Evolutionary conservation across 2,888 invertebrate genomes (phyloP).

Genomic region (Elysia crispata): DNA sequence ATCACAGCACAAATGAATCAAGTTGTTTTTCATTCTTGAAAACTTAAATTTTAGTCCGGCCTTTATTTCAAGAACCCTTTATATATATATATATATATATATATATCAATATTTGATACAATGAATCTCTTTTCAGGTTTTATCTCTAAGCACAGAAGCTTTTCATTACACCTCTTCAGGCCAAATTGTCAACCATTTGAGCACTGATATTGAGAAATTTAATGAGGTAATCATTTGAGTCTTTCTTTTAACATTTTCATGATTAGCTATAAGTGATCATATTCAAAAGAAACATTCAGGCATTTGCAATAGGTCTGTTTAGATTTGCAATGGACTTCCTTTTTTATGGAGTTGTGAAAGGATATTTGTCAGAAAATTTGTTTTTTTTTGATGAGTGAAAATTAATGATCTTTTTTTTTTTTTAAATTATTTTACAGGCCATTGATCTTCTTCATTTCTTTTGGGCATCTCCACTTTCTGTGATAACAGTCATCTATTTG

Average conservation of each 20-base stretch:
- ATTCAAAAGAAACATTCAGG: no score
- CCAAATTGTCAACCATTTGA: slow-evolving; percentile 91
- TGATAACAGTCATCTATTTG: slow-evolving; percentile 86
- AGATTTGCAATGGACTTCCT: slow-evolving; percentile 2
- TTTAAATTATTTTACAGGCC: slow-evolving; percentile 50
- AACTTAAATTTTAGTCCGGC: no score
- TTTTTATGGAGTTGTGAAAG: not conserved
- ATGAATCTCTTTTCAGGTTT: slow-evolving; percentile 50
- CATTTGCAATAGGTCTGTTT: no score
- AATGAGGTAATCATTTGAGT: slow-evolving; percentile 79
- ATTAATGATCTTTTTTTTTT: not conserved
- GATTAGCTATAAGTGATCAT: not conserved
- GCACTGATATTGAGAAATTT: slow-evolving; percentile 93
- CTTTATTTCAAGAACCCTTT: not conserved
- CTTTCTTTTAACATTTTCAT: slow-evolving; percentile 1
- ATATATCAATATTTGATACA: no score
- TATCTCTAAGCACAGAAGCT: slow-evolving; percentile 55
- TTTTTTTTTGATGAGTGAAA: not conserved
- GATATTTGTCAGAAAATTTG: no score
- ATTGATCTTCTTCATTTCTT: slow-evolving; percentile 84
- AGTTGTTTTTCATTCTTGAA: no score
- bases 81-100: not conserved
- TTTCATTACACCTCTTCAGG: slow-evolving; percentile 86
- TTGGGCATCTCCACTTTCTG: slow-evolving; percentile 91
- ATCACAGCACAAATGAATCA: no score